These are phyloP conservation scores for Condylura cristata DNA, from an alignment of 2,113 vertebrate species.

Conservation along the genomic window DNA sequence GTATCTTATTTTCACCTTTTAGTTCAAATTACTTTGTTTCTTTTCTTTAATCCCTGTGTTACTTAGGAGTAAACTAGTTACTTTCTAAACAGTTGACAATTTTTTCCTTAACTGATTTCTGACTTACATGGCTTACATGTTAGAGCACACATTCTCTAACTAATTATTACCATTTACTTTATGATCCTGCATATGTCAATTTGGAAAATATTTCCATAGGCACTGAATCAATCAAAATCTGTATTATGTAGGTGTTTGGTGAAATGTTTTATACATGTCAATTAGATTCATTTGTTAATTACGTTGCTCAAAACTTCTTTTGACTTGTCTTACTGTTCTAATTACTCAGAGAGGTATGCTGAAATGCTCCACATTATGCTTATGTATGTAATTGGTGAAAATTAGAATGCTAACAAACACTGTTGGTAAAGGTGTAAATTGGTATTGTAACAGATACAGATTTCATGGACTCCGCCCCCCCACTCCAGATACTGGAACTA, in stretches of 20 bases:
- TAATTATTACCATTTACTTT: neutral
- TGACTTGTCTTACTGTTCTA: neutral
- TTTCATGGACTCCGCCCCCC: too few relatives aligned
- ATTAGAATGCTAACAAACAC: neutral
- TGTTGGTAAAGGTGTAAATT: neutral
- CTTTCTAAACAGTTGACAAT: slow-evolving; percentile 12
- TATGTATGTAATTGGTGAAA: slow-evolving; percentile 8
- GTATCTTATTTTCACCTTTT: neutral
- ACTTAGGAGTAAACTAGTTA: neutral
- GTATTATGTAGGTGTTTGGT: neutral
- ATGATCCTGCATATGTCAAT: neutral
- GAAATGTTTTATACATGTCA: neutral
- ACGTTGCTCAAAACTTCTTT: neutral
- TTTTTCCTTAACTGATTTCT: neutral
- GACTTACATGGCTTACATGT: slow-evolving; percentile 14
- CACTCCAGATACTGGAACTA: too few relatives aligned
- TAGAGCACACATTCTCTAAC: slow-evolving; percentile 1
- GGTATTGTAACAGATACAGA: too few relatives aligned
- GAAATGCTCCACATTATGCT: neutral
- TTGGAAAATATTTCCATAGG: neutral
- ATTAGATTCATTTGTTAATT: slow-evolving; percentile 12
- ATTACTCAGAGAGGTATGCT: neutral
- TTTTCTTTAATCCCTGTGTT: neutral
- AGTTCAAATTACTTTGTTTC: neutral
- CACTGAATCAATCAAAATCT: neutral